Evolutionary conservation across 2,113 vertebrate genomes (phyloP), one percentile per base, ranked within the genome.

Genomic region (Anguilla rostrata): DNA sequence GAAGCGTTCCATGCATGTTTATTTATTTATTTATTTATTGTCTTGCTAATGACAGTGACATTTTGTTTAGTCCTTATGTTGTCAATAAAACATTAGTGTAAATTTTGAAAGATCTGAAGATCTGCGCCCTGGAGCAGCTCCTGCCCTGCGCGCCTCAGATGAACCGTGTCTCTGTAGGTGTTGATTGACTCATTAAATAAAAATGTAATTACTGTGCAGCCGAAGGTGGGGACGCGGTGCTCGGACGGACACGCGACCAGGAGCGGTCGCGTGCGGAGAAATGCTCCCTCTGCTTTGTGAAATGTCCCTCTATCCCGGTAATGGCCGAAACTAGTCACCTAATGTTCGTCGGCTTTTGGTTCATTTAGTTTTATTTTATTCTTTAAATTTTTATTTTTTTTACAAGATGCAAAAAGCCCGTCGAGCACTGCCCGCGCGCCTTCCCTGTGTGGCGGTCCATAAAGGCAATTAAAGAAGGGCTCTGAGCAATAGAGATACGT

Each of bases 401-500:
- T n/a, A 7, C 41, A 46, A 57, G 43, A 83, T 40, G 53, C 8
- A 39, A 57, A 20, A 39, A 14, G 5, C 60, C 39, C 34, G n/a
- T 29, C 56, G 34, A 40, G 60, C 16, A 60, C 34, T 75, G 8
- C 41, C 18, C 81, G 39, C 56, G 60, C 63, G 41, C 56, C 40
- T 60, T 78, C n/a, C 71, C 83, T 22, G 8, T 86, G 86, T 88
- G 34, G 34, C 0, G 34, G 85, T 86, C 60, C 84, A 86, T 81
- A 87, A 79, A 60, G 83, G 66, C 81, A 39, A 66, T 88, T 86
- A 79, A 49, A 86, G 86, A 89, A 39, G 18, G 2, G 26, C 53
- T 14, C 15, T 49, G 16, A 71, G 34, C 39, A 75, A 83, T 49
- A 49, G 75, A 5, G 83, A 26, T 84, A 71, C 78, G 83, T 87